These are phyloP conservation scores for Echinometra lucunter DNA, from an alignment of 53 echinoderm and acorn worm genomes.

Conservation along the genomic window DNA sequence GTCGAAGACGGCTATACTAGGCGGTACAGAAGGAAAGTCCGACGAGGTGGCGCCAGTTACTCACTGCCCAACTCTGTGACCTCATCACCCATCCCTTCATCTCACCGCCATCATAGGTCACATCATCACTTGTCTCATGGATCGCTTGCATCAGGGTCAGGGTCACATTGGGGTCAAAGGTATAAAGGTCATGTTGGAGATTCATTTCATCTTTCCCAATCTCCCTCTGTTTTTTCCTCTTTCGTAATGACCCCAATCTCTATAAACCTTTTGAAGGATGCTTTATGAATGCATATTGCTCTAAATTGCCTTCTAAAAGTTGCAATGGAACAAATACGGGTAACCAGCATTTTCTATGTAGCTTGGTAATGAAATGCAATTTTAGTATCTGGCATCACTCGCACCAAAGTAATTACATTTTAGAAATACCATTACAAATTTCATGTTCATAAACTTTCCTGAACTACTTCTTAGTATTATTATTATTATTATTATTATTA, in stretches of 20 bases:
- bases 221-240: background rate
- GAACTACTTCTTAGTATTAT: background rate
- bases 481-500: no score
- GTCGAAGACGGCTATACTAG: background rate
- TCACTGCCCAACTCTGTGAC: background rate
- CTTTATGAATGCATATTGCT: background rate
- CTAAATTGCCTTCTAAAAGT: background rate
- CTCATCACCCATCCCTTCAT: conserved; percentile 8
- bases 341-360: background rate
- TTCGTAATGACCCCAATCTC: background rate
- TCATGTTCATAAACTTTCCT: background rate
- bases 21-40: conserved; percentile 51
- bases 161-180: conserved; percentile 64
- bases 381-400: background rate
- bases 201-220: conserved; percentile 22
- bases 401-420: background rate
- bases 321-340: background rate
- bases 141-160: conserved; percentile 33
- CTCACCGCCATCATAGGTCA: conserved; percentile 25
- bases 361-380: background rate
- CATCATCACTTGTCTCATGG: conserved; percentile 11
- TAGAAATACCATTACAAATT: background rate
- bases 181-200: conserved; percentile 62
- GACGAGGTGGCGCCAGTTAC: conserved; percentile 3
- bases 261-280: background rate